Evolutionary conservation across 2,797 vertebrate genomes (phyloP).

Genomic region (Spheniscus humboldti): DNA sequence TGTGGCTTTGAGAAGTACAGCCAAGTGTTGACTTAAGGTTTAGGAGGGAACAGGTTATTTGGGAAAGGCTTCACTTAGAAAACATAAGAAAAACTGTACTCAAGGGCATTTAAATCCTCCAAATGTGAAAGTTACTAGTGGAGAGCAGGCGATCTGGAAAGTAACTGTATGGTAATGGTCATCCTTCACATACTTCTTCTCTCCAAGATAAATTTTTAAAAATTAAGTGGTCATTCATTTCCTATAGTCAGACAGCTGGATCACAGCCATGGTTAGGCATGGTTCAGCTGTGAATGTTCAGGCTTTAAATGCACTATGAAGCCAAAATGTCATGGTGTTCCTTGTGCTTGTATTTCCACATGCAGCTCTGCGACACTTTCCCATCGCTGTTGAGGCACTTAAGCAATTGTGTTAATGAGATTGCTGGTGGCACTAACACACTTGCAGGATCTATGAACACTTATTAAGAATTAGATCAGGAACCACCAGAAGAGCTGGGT

Average conservation of each 20-base stretch:
- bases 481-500: slow-evolving; percentile 71
- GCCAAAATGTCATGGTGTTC: background rate
- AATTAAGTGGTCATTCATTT: background rate
- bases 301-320: background rate
- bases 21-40: background rate
- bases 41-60: background rate
- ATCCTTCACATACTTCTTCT: background rate
- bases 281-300: background rate
- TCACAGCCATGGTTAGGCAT: background rate
- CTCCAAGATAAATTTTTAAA: background rate
- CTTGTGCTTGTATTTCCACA: background rate
- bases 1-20: background rate
- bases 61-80: background rate
- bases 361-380: background rate
- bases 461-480: slow-evolving; percentile 52
- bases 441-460: background rate
- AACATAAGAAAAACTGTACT: background rate
- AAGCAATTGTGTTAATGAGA: background rate
- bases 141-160: background rate
- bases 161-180: background rate
- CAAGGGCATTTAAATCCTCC: background rate
- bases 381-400: background rate
- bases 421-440: background rate
- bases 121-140: background rate
- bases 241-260: background rate